A percentile compares a stretch with the other conserved stretches of the same genome.
phyloP scores from a whole-genome alignment of 2,888 invertebrate genomes.

The Patella ulyssiponensis region DNA sequence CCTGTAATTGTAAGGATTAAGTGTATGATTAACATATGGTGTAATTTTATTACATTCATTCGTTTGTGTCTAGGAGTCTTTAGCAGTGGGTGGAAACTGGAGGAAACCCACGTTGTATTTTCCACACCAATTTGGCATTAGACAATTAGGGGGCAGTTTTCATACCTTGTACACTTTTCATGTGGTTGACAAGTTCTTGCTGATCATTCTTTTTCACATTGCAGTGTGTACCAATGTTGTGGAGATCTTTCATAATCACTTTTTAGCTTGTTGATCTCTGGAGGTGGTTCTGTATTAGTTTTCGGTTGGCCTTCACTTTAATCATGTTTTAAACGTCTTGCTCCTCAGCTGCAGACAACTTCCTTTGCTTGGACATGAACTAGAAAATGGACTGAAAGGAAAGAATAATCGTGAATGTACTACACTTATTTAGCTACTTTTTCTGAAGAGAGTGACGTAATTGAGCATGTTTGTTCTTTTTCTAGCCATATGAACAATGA shows the following conservation, averaged over 20 bases:
- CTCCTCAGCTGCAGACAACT: neutral
- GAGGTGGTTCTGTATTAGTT: neutral
- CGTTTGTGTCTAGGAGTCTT: no score
- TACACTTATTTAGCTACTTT: neutral
- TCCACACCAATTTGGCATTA: no score
- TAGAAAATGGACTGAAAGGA: neutral
- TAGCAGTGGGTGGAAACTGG: no score
- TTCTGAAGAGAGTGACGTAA: neutral
- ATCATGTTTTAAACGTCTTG: neutral
- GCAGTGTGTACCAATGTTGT: slow-evolving; percentile 1
- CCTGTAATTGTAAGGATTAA: neutral
- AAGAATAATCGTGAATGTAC: neutral
- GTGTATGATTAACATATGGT: neutral
- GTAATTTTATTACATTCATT: no score
- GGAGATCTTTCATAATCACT: neutral
- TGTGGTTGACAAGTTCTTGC: neutral
- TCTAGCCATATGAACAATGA: neutral
- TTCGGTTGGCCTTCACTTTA: neutral
- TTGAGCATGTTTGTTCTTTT: neutral
- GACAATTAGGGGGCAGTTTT: neutral
- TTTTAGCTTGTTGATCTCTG: neutral
- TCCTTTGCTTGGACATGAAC: neutral
- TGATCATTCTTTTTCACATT: neutral
- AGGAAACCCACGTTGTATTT: no score
- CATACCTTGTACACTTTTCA: neutral